Conservation (phyloP, 2,113 vertebrate species). For the Aramus guarauna region DNA sequence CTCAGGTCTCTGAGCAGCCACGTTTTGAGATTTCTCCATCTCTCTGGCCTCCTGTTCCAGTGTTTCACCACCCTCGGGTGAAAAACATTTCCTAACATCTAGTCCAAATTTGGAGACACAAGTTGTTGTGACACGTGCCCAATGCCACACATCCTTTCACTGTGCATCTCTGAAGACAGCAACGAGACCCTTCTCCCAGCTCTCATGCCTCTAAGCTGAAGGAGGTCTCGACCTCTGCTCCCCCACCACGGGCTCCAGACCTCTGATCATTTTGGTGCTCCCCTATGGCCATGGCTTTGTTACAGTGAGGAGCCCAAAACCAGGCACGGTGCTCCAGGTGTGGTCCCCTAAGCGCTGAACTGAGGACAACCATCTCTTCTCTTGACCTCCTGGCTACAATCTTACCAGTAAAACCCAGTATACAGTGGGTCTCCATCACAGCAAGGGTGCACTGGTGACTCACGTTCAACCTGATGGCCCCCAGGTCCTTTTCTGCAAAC, state of each 20-base stretch:
- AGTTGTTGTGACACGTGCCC: not conserved
- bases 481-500: not conserved
- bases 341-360: not conserved
- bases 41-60: not conserved
- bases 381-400: not conserved
- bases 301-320: not conserved
- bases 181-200: not conserved
- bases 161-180: not conserved
- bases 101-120: not conserved
- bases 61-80: not conserved
- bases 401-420: not conserved
- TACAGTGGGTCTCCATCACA: not conserved
- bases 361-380: not conserved
- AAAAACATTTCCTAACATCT: not conserved
- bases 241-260: not conserved
- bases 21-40: not conserved
- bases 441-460: not conserved
- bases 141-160: not conserved
- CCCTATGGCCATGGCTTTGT: not conserved
- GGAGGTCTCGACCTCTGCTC: not conserved
- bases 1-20: not conserved
- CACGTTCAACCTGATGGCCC: not conserved
- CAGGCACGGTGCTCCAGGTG: not conserved
- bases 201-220: not conserved
- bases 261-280: not conserved